Base-by-base conservation (phyloP, 2,888 invertebrate species). In the Drosophila putrida region DNA sequence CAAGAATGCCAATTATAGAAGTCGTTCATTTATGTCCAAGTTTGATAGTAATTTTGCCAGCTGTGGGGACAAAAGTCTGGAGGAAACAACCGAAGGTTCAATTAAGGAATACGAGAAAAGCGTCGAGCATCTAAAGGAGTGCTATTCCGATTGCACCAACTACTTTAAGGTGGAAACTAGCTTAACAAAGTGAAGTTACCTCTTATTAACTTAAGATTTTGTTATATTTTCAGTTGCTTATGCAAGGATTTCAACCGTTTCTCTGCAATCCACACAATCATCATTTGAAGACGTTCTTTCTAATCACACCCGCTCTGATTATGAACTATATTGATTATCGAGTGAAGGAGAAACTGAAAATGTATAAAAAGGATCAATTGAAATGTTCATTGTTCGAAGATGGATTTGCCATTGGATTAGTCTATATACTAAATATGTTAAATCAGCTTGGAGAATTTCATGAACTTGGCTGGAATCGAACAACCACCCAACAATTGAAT, bases 321-420 rank as follows among this genome's bases (percentile, higher is more conserved):
- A 94, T 99, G 65, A 99, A 98, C 93, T 99, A 97, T 93, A 95
- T 99, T 25, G 98, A 99, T 89, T 96, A 99, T 91, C 96, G 98
- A 82, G 95, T 99, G 71, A 95, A 96, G 47, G 96, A 97, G 73
- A 98, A 98, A 91, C 98, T 99, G 88, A 97, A 97, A 92, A 95
- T 99, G 93, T 96, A 95, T 70, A 98, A 98, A 91, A 98, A 97
- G 91, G 91, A 92, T 66, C 90, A 89, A 27, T 68, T 89, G 11
- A 97, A 97, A 11, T 96, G 97, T 51, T 95, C 97, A 0, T 98
- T 99, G 91, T 98, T 98, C 10, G 99, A 99, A 92, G 99, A 99
- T 93, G 99, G 99, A 11, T 99, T 99, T 93, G 97, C 98, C 4
- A 97, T 99, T 95, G 99, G 99, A 90, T 93, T 94, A 15, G 98